These are phyloP conservation scores for Hydractinia symbiolongicarpus DNA, from an alignment of 30 jellyfish, hydroid and myxozoan species.

Conservation along the genomic window DNA sequence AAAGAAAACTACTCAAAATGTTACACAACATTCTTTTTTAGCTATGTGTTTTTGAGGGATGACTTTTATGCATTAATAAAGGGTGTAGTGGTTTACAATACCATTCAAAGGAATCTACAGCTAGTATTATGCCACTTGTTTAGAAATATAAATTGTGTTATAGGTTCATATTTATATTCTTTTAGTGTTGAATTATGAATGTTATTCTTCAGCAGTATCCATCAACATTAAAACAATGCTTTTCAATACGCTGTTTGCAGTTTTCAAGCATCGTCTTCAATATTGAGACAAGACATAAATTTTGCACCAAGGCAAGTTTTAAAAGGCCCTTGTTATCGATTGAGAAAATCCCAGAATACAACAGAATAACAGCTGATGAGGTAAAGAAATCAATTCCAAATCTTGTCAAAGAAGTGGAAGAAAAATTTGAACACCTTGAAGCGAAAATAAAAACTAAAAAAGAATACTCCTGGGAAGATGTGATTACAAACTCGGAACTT, in stretches of 20 bases:
- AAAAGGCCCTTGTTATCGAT: slow-evolving; percentile 44
- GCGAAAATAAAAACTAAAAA: slow-evolving; percentile 18
- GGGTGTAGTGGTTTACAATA: too few species aligned
- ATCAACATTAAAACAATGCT: slow-evolving; percentile 36
- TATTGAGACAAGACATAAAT: slow-evolving; percentile 36
- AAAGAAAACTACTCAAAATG: too few species aligned
- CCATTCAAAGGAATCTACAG: too few species aligned
- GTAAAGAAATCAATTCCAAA: slow-evolving; percentile 55
- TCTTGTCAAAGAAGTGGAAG: slow-evolving; percentile 34
- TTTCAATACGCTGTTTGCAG: slow-evolving; percentile 45
- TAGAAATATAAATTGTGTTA: too few species aligned
- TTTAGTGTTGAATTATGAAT: too few species aligned
- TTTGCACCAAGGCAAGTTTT: slow-evolving; percentile 18
- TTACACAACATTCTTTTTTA: too few species aligned
- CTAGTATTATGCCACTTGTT: too few species aligned
- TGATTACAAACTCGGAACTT: slow-evolving; percentile 44
- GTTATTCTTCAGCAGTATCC: neutral
- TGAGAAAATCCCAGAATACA: slow-evolving; percentile 21
- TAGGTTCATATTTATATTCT: too few species aligned
- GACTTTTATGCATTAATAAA: too few species aligned
- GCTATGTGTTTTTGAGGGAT: too few species aligned
- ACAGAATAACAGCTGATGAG: slow-evolving; percentile 39
- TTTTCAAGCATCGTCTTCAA: slow-evolving; percentile 47
- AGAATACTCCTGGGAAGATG: slow-evolving; percentile 40
- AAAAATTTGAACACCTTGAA: slow-evolving; percentile 44